Conservation (phyloP, 2,888 invertebrate genomes). For the Apocheima hispidaria region DNA sequence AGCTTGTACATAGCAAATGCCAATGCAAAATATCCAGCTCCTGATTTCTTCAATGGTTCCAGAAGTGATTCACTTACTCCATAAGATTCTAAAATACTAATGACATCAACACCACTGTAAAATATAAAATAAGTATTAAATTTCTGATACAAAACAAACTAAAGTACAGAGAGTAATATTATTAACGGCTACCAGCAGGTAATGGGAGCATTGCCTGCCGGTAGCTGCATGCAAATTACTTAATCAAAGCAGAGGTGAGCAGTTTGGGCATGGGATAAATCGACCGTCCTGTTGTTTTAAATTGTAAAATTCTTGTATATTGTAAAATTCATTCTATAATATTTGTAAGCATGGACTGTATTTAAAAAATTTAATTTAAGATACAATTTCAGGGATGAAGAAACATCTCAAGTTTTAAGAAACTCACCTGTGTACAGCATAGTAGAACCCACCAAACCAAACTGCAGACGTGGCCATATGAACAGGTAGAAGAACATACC, state of each 20-base stretch:
- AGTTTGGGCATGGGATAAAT: too few species aligned
- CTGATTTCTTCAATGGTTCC: slow-evolving; percentile 91
- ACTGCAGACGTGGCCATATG: slow-evolving; percentile 94
- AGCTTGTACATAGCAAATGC: slow-evolving; percentile 97
- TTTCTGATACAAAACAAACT: too few species aligned
- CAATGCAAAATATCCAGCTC: slow-evolving; percentile 95
- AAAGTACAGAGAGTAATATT: too few species aligned
- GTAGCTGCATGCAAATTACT: too few species aligned
- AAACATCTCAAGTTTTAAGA: slow-evolving; percentile 11
- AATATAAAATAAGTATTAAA: slow-evolving; percentile 20
- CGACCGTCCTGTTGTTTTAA: too few species aligned
- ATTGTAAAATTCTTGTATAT: too few species aligned
- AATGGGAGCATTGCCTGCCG: too few species aligned
- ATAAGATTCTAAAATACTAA: slow-evolving; percentile 90
- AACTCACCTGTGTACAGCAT: slow-evolving; percentile 92
- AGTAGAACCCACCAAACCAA: slow-evolving; percentile 96
- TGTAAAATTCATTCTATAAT: too few species aligned
- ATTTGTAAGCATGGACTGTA: too few species aligned
- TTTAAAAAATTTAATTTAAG: slow-evolving; percentile 2
- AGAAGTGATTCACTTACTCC: slow-evolving; percentile 93
- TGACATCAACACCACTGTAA: slow-evolving; percentile 96
- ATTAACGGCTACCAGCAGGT: too few species aligned
- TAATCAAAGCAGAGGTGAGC: too few species aligned
- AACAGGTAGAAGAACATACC: slow-evolving; percentile 98
- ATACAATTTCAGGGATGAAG: background rate